Conservation (phyloP, 1,140 invertebrate genomes). For the Lutraria rhynchaena region DNA sequence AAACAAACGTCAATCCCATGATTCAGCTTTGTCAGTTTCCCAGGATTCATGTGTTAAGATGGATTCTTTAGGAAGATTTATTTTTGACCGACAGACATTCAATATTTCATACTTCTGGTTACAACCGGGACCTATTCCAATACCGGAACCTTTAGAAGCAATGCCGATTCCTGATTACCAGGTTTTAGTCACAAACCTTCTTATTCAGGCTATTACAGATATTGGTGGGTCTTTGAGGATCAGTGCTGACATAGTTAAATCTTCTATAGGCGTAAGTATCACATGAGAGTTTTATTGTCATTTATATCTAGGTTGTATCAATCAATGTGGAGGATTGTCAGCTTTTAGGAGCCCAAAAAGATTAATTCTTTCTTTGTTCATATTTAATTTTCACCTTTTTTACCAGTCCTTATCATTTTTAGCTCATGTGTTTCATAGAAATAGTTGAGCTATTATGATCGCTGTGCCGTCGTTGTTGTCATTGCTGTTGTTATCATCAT, state of each 20-base stretch:
- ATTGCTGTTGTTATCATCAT: too few species aligned
- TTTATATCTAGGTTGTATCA: too few species aligned
- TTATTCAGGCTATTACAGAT: conserved; percentile 15
- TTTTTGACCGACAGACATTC: conserved; percentile 28
- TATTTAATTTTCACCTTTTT: too few species aligned
- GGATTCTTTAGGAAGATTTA: conserved; percentile 40
- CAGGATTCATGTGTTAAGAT: conserved; percentile 49
- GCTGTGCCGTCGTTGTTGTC: too few species aligned
- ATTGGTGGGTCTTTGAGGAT: conserved; percentile 38
- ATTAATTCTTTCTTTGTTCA: too few species aligned
- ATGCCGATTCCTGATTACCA: conserved; percentile 21
- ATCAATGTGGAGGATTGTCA: too few species aligned
- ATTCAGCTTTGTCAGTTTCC: background rate
- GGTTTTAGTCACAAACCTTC: conserved; percentile 29
- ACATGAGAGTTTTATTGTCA: too few species aligned
- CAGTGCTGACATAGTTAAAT: background rate
- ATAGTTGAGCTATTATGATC: too few species aligned
- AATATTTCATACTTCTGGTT: conserved; percentile 33
- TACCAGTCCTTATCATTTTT: background rate
- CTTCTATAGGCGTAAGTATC: conserved; percentile 26
- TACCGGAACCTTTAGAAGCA: conserved; percentile 2
- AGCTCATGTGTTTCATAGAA: too few species aligned
- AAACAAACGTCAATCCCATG: background rate
- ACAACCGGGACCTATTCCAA: conserved; percentile 13
- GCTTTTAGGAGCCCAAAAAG: too few species aligned